Percentiles rank a stretch among this genome's conserved stretches.
These are phyloP conservation scores for Nomada lathburiana DNA, from an alignment of 2,888 invertebrate genomes.

Conservation along the genomic window DNA sequence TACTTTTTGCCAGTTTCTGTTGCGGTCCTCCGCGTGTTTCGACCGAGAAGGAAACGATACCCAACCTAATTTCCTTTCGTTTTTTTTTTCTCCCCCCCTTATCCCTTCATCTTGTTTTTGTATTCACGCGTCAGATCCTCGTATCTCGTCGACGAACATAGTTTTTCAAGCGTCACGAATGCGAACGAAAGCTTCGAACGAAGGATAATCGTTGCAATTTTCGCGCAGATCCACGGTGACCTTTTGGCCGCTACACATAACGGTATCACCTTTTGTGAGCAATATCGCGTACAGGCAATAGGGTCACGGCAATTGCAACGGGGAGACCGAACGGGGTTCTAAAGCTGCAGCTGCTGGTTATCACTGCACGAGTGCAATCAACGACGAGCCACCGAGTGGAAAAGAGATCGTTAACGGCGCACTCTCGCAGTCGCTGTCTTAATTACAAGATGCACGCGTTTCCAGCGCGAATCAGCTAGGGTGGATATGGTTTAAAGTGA, in stretches of 20 bases:
- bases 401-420: slow-evolving; percentile 61
- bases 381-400: slow-evolving; percentile 50
- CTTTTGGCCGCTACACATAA: slow-evolving; percentile 28
- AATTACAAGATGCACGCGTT: slow-evolving; percentile 60
- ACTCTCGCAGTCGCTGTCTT: slow-evolving; percentile 65
- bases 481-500: neutral
- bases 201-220: slow-evolving; percentile 2
- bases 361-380: slow-evolving; percentile 76
- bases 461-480: slow-evolving; percentile 12
- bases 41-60: slow-evolving; percentile 30
- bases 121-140: neutral
- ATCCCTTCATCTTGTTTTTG: neutral
- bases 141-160: neutral
- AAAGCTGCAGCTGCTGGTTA: slow-evolving; percentile 79
- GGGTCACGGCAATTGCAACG: slow-evolving; percentile 72
- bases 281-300: slow-evolving; percentile 57
- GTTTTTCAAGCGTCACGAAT: neutral
- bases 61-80: slow-evolving; percentile 6
- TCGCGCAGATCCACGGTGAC: slow-evolving; percentile 5
- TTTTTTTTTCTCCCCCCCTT: neutral
- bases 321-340: slow-evolving; percentile 73
- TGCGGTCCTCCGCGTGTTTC: slow-evolving; percentile 13
- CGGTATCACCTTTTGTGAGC: slow-evolving; percentile 35
- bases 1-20: slow-evolving; percentile 52
- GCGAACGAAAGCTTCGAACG: neutral